Conservation (phyloP, 2,888 invertebrate genomes). For the Lasioglossum marginatum region DNA sequence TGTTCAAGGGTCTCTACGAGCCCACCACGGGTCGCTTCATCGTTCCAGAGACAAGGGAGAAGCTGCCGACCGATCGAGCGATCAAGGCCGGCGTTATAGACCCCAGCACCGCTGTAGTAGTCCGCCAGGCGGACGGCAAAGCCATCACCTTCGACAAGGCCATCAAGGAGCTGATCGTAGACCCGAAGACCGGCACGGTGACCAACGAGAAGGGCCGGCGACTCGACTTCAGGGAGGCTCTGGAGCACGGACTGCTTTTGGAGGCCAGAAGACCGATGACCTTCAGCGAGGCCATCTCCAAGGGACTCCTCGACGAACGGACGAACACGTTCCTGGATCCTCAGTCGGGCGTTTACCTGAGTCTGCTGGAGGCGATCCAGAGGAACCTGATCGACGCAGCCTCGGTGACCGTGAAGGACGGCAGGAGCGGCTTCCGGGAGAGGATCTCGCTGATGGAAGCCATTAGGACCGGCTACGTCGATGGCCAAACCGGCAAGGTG, state of each 20-base stretch:
- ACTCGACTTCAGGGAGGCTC: slow-evolving; percentile 93
- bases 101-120: slow-evolving; percentile 93
- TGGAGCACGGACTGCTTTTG: slow-evolving; percentile 92
- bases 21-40: slow-evolving; percentile 93
- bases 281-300: slow-evolving; percentile 92
- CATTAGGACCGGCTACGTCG: slow-evolving; percentile 90
- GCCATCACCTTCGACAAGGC: slow-evolving; percentile 94
- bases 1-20: slow-evolving; percentile 96
- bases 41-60: slow-evolving; percentile 92
- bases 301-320: slow-evolving; percentile 91
- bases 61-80: slow-evolving; percentile 92
- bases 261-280: slow-evolving; percentile 93
- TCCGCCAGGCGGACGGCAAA: slow-evolving; percentile 88
- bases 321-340: slow-evolving; percentile 94
- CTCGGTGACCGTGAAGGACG: slow-evolving; percentile 90
- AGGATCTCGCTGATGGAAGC: slow-evolving; percentile 92
- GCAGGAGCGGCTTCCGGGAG: slow-evolving; percentile 90
- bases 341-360: slow-evolving; percentile 90
- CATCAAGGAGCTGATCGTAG: slow-evolving; percentile 91
- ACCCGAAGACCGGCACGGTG: slow-evolving; percentile 90
- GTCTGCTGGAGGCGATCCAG: slow-evolving; percentile 93
- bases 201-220: slow-evolving; percentile 86
- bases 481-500: slow-evolving; percentile 89
- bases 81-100: slow-evolving; percentile 94
- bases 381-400: slow-evolving; percentile 93